A percentile compares a stretch with the other conserved stretches of the same genome.
Evolutionary conservation across 2,888 invertebrate species (phyloP).

Genomic region (Caenorhabditis wallacei): DNA sequence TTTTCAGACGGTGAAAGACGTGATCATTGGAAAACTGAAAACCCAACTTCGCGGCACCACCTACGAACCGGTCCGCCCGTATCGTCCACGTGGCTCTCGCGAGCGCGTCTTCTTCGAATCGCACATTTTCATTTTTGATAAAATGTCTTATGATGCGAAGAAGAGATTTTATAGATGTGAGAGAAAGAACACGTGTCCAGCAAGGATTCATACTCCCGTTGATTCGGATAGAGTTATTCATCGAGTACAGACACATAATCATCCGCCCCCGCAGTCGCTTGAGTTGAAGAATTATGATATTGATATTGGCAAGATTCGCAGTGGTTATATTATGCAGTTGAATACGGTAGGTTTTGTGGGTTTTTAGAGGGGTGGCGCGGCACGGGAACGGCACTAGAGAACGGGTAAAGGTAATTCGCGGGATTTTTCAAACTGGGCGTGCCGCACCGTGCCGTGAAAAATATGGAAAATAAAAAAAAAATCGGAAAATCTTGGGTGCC

Average conservation of each 20-base stretch:
- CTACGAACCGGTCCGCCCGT: neutral
- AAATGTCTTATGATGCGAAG: constrained; percentile 36
- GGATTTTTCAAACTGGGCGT: too few species aligned
- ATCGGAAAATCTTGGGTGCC: too few species aligned
- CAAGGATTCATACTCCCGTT: constrained; percentile 35
- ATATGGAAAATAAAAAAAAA: too few species aligned
- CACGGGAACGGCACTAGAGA: too few species aligned
- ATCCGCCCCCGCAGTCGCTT: neutral
- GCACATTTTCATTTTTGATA: constrained; percentile 40
- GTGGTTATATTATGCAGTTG: constrained; percentile 12
- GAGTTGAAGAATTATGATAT: constrained; percentile 8
- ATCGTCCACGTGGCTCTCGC: constrained; percentile 25
- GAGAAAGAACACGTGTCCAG: constrained; percentile 30
- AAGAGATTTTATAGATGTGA: constrained; percentile 53
- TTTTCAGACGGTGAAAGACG: constrained; percentile 51
- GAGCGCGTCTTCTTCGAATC: constrained; percentile 34
- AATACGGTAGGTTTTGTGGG: neutral
- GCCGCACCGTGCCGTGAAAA: too few species aligned
- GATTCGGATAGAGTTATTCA: constrained; percentile 32
- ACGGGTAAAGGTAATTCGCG: too few species aligned
- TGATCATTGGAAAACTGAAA: constrained; percentile 28
- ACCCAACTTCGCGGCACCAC: neutral
- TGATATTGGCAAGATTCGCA: neutral
- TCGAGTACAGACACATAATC: constrained; percentile 35
- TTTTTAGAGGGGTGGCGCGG: too few species aligned